These are phyloP conservation scores for Anguilla anguilla DNA, from an alignment of 2,797 vertebrate genomes.

Conservation along the genomic window DNA sequence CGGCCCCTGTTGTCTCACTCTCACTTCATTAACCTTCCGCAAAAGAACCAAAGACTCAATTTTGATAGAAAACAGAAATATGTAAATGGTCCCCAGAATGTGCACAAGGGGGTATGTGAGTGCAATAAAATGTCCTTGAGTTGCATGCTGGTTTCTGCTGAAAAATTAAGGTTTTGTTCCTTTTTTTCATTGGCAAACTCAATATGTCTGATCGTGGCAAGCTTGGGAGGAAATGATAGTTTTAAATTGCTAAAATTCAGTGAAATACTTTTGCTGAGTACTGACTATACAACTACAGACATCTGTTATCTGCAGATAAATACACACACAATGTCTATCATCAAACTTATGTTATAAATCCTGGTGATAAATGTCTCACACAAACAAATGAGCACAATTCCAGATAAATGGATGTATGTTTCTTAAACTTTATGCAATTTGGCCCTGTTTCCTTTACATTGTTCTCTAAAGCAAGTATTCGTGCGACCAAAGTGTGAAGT, in stretches of 20 bases:
- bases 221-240: neutral
- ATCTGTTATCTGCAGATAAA: too few relatives aligned
- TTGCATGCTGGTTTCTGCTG: neutral
- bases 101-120: neutral
- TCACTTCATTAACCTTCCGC: neutral
- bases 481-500: neutral
- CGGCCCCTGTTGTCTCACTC: neutral
- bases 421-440: neutral
- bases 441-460: neutral
- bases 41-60: neutral
- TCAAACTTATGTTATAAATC: neutral
- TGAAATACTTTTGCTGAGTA: neutral
- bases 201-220: neutral
- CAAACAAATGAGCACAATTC: neutral
- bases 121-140: neutral
- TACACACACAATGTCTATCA: too few relatives aligned
- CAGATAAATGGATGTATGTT: neutral
- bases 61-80: neutral
- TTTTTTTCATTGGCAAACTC: neutral
- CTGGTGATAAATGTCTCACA: neutral
- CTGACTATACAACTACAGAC: neutral
- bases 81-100: neutral
- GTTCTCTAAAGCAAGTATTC: neutral
- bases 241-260: neutral
- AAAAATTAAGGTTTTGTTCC: neutral